Conservation (phyloP, 2,113 vertebrate genomes). For the Saimiri boliviensis region DNA sequence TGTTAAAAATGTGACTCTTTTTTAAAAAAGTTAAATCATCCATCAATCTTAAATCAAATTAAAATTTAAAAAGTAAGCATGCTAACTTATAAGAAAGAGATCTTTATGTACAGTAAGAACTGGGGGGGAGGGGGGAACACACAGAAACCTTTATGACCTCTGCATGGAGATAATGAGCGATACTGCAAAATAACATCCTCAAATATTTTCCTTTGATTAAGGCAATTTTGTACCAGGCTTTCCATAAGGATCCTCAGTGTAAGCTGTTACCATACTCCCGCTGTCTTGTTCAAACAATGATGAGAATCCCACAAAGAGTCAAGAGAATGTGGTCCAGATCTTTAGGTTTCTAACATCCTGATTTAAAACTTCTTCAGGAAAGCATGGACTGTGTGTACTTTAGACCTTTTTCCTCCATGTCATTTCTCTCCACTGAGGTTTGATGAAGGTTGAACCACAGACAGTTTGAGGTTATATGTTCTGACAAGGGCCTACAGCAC, state of each 20-base stretch:
- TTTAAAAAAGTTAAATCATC: background rate
- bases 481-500: background rate
- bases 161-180: background rate
- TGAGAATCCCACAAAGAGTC: background rate
- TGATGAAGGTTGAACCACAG: background rate
- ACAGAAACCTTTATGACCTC: background rate
- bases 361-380: background rate
- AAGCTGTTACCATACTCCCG: background rate
- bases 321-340: background rate
- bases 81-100: background rate
- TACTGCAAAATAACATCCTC: background rate
- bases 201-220: background rate
- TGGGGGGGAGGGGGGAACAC: background rate
- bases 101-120: background rate
- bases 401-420: background rate
- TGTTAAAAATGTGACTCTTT: background rate
- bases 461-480: background rate
- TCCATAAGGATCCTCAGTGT: background rate
- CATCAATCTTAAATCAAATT: background rate
- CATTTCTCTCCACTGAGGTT: background rate
- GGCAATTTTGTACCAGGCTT: background rate
- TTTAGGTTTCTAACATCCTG: background rate
- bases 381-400: background rate
- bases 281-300: background rate
- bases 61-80: background rate